phyloP scores from a whole-genome alignment of 2,888 invertebrate genomes.

The Dexiosoma caninum region DNA sequence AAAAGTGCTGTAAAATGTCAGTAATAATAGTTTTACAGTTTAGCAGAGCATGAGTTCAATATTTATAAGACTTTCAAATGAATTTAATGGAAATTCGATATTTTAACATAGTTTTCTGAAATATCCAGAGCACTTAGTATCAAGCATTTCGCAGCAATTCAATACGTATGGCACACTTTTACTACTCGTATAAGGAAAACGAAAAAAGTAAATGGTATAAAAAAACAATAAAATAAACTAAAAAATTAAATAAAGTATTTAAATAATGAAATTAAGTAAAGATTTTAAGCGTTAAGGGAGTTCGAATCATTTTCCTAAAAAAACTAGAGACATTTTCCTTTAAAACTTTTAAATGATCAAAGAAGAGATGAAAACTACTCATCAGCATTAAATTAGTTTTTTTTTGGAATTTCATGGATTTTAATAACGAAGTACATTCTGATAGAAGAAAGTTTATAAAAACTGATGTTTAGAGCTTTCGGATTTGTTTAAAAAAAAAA shows the following conservation, averaged over 20 bases:
- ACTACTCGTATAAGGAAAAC: too few relatives aligned
- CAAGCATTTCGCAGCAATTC: not conserved
- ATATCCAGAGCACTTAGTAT: not conserved
- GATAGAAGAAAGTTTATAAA: too few relatives aligned
- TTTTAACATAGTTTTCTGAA: not conserved
- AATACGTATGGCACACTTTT: slow-evolving; percentile 31
- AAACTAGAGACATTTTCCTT: too few relatives aligned
- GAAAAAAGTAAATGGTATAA: not conserved
- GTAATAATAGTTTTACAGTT: slow-evolving; percentile 40
- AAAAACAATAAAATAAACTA: not conserved
- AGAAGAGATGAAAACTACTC: too few relatives aligned
- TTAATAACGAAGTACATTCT: too few relatives aligned
- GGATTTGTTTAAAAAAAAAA: too few relatives aligned
- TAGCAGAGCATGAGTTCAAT: slow-evolving; percentile 41
- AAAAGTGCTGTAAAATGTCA: slow-evolving; percentile 43
- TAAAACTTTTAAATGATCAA: too few relatives aligned
- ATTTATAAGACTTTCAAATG: slow-evolving; percentile 33
- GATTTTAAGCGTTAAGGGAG: too few relatives aligned
- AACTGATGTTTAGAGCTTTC: too few relatives aligned
- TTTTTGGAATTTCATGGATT: too few relatives aligned
- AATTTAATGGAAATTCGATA: slow-evolving; percentile 36
- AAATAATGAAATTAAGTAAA: not conserved
- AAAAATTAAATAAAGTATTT: not conserved
- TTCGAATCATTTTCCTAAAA: too few relatives aligned
- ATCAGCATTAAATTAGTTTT: too few relatives aligned